Percentiles rank a stretch among this genome's conserved stretches.
Conservation (phyloP, 2,797 vertebrate genomes). For the Craterocephalus amniculus region DNA sequence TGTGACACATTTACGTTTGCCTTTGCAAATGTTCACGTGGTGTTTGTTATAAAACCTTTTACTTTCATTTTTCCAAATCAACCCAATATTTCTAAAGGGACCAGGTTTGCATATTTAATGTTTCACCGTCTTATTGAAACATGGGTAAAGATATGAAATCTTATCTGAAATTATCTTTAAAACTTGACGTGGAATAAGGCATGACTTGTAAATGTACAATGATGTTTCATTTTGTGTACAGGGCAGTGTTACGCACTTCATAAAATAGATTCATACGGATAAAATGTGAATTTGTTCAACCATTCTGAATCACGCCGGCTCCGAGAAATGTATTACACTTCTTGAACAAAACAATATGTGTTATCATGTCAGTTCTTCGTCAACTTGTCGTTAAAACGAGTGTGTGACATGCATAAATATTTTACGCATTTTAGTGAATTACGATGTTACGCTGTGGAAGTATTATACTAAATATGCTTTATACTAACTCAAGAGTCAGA, state of each 20-base stretch:
- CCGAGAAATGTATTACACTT: too few species aligned
- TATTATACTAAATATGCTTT: conserved; percentile 7
- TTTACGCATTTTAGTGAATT: conserved; percentile 45
- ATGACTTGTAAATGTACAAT: neutral
- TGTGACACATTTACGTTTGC: neutral
- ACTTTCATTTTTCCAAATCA: neutral
- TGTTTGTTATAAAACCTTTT: neutral
- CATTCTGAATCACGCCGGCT: neutral
- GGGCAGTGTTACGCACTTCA: neutral
- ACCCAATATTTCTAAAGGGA: conserved; percentile 35
- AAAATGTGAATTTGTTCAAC: neutral
- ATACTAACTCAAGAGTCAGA: conserved; percentile 23
- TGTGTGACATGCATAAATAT: conserved; percentile 40
- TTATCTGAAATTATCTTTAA: neutral
- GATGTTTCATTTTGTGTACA: neutral
- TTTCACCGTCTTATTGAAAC: neutral
- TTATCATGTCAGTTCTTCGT: neutral
- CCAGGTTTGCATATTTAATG: neutral
- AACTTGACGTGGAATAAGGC: neutral
- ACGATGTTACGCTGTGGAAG: conserved; percentile 22
- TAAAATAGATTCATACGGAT: neutral
- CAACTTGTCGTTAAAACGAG: conserved; percentile 26
- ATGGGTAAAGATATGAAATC: neutral
- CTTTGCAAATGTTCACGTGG: neutral
- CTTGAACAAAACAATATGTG: neutral